Conservation (phyloP, 2,888 invertebrate genomes). For the Lasioglossum malachurum region DNA sequence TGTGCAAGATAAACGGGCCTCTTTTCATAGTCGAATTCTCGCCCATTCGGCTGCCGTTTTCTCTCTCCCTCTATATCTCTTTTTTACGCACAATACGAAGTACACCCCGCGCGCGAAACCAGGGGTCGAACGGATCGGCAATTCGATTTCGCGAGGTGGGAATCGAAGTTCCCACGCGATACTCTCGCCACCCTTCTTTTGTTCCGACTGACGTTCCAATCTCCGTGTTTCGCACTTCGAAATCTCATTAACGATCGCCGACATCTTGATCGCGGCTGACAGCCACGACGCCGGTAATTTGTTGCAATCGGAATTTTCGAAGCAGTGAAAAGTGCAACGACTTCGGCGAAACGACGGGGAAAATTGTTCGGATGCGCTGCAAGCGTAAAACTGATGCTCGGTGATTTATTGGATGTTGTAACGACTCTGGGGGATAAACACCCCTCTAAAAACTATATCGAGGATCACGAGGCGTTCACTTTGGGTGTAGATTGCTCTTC, state of each 20-base stretch:
- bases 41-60: background rate
- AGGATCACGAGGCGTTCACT: background rate
- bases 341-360: background rate
- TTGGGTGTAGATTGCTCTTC: background rate
- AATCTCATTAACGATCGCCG: constrained; percentile 13
- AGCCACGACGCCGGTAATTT: background rate
- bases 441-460: background rate
- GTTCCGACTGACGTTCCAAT: constrained; percentile 6
- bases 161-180: constrained; percentile 5
- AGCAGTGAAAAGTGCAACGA: background rate
- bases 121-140: background rate
- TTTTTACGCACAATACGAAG: background rate
- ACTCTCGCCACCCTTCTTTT: background rate
- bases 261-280: constrained; percentile 7
- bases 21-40: background rate
- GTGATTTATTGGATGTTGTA: background rate
- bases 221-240: constrained; percentile 2
- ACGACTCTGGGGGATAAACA: background rate
- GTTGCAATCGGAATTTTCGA: background rate
- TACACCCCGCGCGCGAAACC: background rate
- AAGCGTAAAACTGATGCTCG: background rate
- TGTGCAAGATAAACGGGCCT: background rate
- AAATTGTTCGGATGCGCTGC: background rate
- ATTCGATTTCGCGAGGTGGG: background rate
- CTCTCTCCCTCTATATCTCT: background rate